These are phyloP conservation scores for Xiphophorus hellerii DNA, from an alignment of 2,113 vertebrate species.

Conservation along the genomic window DNA sequence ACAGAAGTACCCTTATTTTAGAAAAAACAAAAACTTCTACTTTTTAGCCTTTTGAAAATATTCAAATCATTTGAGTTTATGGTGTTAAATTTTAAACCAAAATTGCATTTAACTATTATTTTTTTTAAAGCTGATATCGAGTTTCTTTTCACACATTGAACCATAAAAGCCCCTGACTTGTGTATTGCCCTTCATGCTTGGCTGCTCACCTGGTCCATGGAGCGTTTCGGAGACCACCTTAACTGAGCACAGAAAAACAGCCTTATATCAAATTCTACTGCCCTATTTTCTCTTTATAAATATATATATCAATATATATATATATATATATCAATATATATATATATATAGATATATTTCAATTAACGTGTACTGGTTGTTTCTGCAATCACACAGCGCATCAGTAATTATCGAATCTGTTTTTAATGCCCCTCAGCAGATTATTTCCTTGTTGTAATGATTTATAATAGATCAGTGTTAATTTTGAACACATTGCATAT, in stretches of 20 bases:
- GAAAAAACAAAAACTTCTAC: neutral
- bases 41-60: neutral
- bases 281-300: neutral
- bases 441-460: no score
- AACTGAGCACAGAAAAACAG: neutral
- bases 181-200: slow-evolving; percentile 9
- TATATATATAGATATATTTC: neutral
- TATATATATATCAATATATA: neutral
- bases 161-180: neutral
- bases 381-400: neutral
- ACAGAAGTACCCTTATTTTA: slow-evolving; percentile 14
- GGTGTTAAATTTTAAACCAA: neutral
- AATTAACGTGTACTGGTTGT: slow-evolving; percentile 23
- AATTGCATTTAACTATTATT: neutral
- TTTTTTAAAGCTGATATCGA: neutral
- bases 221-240: neutral
- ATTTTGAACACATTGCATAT: neutral
- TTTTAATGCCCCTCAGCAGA: neutral
- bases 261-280: neutral
- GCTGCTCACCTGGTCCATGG: neutral
- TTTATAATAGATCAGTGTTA: no score
- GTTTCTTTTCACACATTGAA: neutral
- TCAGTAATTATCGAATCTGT: neutral
- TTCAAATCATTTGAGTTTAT: neutral
- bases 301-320: neutral